Evolutionary conservation across 2,888 invertebrate species (phyloP).

Genomic region (Sesamia inferens): DNA sequence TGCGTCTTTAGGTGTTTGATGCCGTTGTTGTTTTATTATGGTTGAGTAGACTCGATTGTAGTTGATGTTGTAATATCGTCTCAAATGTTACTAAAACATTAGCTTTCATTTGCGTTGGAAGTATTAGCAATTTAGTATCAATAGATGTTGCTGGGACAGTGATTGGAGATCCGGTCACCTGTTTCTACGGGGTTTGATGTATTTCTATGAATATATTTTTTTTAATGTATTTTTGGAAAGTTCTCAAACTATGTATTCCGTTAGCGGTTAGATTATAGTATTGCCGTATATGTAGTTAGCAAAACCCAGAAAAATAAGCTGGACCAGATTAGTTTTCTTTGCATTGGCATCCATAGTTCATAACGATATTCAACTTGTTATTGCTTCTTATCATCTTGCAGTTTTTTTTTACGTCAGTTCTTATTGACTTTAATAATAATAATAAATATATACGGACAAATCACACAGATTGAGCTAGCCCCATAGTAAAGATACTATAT

Average conservation of each 20-base stretch:
- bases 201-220: too few relatives aligned
- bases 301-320: not conserved
- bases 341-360: slow-evolving; percentile 6
- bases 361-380: slow-evolving; percentile 14
- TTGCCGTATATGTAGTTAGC: not conserved
- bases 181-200: not conserved
- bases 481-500: too few relatives aligned
- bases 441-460: too few relatives aligned
- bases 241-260: too few relatives aligned
- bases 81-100: not conserved
- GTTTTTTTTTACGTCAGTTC: slow-evolving; percentile 22
- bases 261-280: not conserved
- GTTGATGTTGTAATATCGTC: too few relatives aligned
- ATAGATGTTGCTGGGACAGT: not conserved
- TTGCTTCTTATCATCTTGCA: slow-evolving; percentile 17
- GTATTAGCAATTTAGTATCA: not conserved
- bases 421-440: too few relatives aligned
- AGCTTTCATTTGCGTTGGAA: not conserved
- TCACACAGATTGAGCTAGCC: too few relatives aligned
- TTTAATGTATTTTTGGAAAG: too few relatives aligned
- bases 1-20: not conserved
- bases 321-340: not conserved
- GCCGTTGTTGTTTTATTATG: not conserved
- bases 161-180: not conserved
- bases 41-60: not conserved